Base-by-base conservation (phyloP, 2,113 vertebrate genomes). In the Merops nubicus region DNA sequence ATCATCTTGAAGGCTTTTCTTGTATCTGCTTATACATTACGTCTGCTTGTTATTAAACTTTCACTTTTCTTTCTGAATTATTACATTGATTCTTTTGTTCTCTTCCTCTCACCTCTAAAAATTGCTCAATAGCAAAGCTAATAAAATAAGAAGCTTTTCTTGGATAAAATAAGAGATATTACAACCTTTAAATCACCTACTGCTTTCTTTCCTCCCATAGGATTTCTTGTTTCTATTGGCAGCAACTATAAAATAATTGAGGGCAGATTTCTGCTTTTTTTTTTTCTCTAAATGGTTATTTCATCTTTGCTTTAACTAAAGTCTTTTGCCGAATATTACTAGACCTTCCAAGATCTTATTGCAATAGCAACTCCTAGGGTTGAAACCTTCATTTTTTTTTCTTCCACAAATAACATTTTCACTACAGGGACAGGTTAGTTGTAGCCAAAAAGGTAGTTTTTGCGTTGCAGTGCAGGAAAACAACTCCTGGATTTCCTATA, bases 61-160 rank as follows among this genome's bases (percentile, higher is more conserved):
- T 36, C 63, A 56, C 90, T 97, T 81, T 95, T 88, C 72, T 77
- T 93, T 92, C 45, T 56, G 65, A 89, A 84, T 96, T 88, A 89
- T 91, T 93, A 82, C 21, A 64, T 60, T 2, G 20, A 96, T 85
- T 96, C 21, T 60, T 90, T 94, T 83, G 33, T 91, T 73, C 45
- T 59, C 65, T 86, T 92, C 23, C 19, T 92, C 91, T 97, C 40
- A 64, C 93, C 62, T 96, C 76, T 96, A 73, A 92, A 72, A 91
- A 81, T 89, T 2, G 20, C 38, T 95, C 94, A 95, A 36, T 67
- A 95, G 50, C 1, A 20, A 96, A 96, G 96, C 31, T 96, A 92
- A 95, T 96, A 81, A 69, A 50, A 68, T 47, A 25, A 97, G 96
- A 95, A 83, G 42, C 23, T 40, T 96, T 80, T 59, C 83, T 88